phyloP scores from a whole-genome alignment of 1,140 invertebrate species.

The Phymastichus coffea region DNA sequence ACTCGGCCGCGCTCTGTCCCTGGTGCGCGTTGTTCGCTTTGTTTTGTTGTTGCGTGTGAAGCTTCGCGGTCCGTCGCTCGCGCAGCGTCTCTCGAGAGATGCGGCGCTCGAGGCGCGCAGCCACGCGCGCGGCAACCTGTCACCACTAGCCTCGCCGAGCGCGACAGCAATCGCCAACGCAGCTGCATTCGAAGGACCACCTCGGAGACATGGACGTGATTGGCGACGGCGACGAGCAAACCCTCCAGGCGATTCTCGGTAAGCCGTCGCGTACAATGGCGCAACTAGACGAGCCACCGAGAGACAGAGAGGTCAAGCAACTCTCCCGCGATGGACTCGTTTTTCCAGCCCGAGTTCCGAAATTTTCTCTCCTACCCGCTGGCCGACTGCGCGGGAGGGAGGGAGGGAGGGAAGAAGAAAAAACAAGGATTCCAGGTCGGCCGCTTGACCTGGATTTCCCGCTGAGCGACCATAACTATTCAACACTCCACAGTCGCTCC shows the following conservation, averaged over 20 bases:
- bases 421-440: background rate
- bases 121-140: background rate
- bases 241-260: constrained; percentile 56
- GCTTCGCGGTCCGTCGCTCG: too few species aligned
- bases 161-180: constrained; percentile 35
- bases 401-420: too few species aligned
- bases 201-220: constrained; percentile 54
- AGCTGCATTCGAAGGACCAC: constrained; percentile 45
- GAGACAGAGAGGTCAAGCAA: background rate
- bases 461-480: background rate
- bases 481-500: background rate
- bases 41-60: too few species aligned
- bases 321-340: background rate
- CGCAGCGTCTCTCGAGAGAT: too few species aligned
- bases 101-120: background rate
- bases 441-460: background rate
- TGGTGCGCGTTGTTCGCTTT: too few species aligned
- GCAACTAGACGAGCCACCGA: background rate
- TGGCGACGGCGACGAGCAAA: constrained; percentile 54
- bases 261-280: constrained; percentile 18
- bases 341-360: background rate
- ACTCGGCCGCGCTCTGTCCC: too few species aligned
- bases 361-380: background rate
- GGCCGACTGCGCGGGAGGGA: too few species aligned
- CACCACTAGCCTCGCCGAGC: too few species aligned